A percentile compares a stretch with the other conserved stretches of the same genome.
phyloP scores from a whole-genome alignment of 2,888 invertebrate species.

The Stenurella melanura region DNA sequence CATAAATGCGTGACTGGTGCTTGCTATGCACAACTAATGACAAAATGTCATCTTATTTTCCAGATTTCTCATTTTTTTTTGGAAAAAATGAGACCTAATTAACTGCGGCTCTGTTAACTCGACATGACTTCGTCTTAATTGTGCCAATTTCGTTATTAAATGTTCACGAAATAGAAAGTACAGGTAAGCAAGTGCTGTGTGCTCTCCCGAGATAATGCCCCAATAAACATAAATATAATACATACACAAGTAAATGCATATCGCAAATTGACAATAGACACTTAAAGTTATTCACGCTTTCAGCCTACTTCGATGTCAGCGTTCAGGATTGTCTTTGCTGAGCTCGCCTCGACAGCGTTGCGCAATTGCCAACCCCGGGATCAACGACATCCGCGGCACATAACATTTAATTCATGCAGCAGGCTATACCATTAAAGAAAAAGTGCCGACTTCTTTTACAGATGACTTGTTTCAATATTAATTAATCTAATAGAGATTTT shows the following conservation, averaged over 20 bases:
- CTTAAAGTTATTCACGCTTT: conserved; percentile 42
- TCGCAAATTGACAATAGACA: conserved; percentile 45
- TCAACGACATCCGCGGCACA: conserved; percentile 39
- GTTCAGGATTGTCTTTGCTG: conserved; percentile 25
- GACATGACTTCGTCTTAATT: conserved; percentile 29
- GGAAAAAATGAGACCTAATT: neutral
- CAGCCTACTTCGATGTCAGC: conserved; percentile 24
- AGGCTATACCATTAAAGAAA: conserved; percentile 32
- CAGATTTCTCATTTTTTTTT: too few relatives aligned
- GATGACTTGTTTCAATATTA: conserved; percentile 49
- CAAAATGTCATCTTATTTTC: too few relatives aligned
- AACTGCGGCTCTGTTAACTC: neutral
- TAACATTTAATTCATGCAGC: conserved; percentile 48
- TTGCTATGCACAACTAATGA: too few relatives aligned
- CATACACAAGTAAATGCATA: conserved; percentile 35
- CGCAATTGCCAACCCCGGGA: conserved; percentile 40
- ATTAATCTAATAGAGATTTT: conserved; percentile 50
- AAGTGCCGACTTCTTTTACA: conserved; percentile 49
- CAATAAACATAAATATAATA: conserved; percentile 47
- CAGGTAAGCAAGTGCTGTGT: conserved; percentile 14
- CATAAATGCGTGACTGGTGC: too few relatives aligned
- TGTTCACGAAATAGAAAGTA: conserved; percentile 48
- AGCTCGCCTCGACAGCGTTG: conserved; percentile 30
- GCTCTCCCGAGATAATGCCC: conserved; percentile 39
- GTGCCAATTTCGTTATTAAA: conserved; percentile 36